Base-by-base conservation (phyloP, 2,797 vertebrate species). In the Falco rusticolus region DNA sequence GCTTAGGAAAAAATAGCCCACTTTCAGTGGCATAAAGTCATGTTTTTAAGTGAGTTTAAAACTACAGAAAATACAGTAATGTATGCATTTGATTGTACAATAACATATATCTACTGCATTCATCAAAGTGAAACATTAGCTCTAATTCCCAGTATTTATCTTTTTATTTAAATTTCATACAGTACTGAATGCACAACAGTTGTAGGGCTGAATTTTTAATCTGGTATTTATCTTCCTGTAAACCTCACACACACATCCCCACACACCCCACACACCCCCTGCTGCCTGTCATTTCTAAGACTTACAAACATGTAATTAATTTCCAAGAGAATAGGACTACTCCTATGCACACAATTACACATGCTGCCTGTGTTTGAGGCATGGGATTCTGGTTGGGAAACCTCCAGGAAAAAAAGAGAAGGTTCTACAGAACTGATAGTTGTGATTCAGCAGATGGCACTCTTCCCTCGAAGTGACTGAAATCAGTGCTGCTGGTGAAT, bases 381-480 rank as follows among this genome's bases (percentile, higher is more conserved):
- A 10, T 37, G 34, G 28, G 47, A 47, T 45, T 76, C 8, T 39
- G 13, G 13, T 3, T 33, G 39, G 69, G 71, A 87, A 92, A 64
- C 41, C 39, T 77, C 63, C 64, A 80, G 41, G 31, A 21, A n/a
- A 74, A 84, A 41, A 41, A 34, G 7, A 29, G 80, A 76, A 37
- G 20, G n/a, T 79, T 76, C 34, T 66, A 25, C 34, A 72, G 92
- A 84, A 64, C 16, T 45, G 71, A 60, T 92, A 69, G 71, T 3
- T 84, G 69, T 86, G 93, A 56, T 97, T 95, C 96, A 96, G 96
- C 95, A 97, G 96, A 92, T 96, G 96, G 96, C 96, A 97, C 61
- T 97, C 96, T 97, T 96, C 84, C 69, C 90, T 90, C 29, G 0
- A 87, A 94, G 75, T 79, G 90, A 50, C 87, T 61, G 5, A 81